These are phyloP conservation scores for Drepanosiphum platanoidis DNA, from an alignment of 2,888 invertebrate genomes.

Conservation along the genomic window DNA sequence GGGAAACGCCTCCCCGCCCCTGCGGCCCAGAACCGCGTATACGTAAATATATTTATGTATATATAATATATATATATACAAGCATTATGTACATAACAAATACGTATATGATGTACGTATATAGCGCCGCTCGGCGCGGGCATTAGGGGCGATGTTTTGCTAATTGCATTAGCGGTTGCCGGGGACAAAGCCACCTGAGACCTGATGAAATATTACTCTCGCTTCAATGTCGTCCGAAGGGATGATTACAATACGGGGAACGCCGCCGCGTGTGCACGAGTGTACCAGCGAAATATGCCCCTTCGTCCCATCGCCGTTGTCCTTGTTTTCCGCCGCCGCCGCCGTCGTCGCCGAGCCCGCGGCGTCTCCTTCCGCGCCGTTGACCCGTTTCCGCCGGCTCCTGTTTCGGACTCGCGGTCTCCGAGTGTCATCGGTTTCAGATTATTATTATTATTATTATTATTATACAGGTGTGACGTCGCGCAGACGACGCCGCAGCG, in stretches of 20 bases:
- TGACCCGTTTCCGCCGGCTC: background rate
- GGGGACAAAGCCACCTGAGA: conserved; percentile 61
- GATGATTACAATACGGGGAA: conserved; percentile 37
- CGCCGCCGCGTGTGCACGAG: background rate
- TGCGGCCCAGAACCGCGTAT: background rate
- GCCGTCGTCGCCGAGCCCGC: background rate
- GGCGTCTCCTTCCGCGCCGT: background rate
- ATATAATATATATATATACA: background rate
- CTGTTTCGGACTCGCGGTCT: background rate
- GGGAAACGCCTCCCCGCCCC: too few species aligned
- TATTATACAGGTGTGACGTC: too few species aligned
- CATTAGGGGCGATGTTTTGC: conserved; percentile 60
- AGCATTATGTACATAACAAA: background rate
- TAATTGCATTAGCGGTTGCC: conserved; percentile 61
- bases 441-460: too few species aligned
- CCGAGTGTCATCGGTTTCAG: too few species aligned
- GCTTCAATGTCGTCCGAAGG: conserved; percentile 60
- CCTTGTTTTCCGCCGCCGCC: background rate
- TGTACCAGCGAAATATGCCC: background rate
- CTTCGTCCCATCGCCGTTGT: background rate
- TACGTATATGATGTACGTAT: background rate
- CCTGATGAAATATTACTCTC: conserved; percentile 61
- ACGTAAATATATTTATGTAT: background rate
- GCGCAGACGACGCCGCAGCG: too few species aligned
- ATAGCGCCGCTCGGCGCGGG: background rate